These are phyloP conservation scores for Hyles euphorbiae DNA, from an alignment of 1,140 invertebrate species.

Conservation along the genomic window DNA sequence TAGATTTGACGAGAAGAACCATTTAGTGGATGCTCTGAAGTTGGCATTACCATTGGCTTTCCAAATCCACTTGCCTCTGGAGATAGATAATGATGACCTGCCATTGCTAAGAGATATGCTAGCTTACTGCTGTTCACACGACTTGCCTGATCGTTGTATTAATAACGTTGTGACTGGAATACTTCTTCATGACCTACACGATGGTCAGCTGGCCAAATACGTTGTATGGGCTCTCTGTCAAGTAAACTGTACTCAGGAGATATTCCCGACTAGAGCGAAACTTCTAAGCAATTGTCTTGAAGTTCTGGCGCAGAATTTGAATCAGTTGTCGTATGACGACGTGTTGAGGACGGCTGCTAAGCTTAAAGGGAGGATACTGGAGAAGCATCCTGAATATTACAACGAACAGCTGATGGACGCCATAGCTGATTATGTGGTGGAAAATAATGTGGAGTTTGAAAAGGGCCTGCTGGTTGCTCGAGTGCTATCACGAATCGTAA, in stretches of 20 bases:
- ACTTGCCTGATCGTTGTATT: constrained; percentile 68
- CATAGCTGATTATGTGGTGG: constrained; percentile 63
- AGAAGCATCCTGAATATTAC: constrained; percentile 75
- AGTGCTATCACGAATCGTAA: constrained; percentile 75
- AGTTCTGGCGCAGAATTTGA: constrained; percentile 58
- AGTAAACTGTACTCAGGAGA: constrained; percentile 51
- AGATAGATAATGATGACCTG: constrained; percentile 75
- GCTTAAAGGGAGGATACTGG: constrained; percentile 55
- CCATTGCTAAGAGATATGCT: constrained; percentile 71
- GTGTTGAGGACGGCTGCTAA: constrained; percentile 65
- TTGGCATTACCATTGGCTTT: constrained; percentile 79
- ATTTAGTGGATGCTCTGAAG: constrained; percentile 77
- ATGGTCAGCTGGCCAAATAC: constrained; percentile 60
- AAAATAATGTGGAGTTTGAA: constrained; percentile 71
- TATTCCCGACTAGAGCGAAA: constrained; percentile 55
- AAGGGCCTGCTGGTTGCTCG: constrained; percentile 68
- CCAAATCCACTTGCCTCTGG: constrained; percentile 74
- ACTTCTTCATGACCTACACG: constrained; percentile 52
- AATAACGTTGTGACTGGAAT: constrained; percentile 69
- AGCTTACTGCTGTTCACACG: constrained; percentile 65
- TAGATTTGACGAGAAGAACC: constrained; percentile 56
- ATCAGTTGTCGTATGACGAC: constrained; percentile 62
- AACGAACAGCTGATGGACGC: constrained; percentile 76
- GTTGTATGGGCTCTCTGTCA: constrained; percentile 73
- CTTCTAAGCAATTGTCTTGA: constrained; percentile 65